A percentile compares a stretch with the other conserved stretches of the same genome.
Conservation (phyloP, 2,888 invertebrate genomes). For the Drosophila emarginata region DNA sequence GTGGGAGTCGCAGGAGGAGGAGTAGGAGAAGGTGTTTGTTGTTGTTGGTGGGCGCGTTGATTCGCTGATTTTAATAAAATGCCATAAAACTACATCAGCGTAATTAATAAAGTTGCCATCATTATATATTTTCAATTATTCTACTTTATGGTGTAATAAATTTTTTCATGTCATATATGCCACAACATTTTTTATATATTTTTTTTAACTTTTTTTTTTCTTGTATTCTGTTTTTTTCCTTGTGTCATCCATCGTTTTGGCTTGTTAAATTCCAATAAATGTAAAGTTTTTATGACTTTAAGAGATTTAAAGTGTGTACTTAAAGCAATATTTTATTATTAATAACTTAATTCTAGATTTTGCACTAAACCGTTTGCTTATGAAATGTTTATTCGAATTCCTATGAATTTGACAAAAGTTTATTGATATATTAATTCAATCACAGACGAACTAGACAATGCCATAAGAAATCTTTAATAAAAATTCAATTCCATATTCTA, state of each 20-base stretch:
- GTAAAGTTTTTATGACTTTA: neutral
- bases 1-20: constrained; percentile 36
- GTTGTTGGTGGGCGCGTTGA: neutral
- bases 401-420: neutral
- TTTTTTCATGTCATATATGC: constrained; percentile 1
- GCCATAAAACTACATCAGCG: constrained; percentile 63
- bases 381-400: neutral
- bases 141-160: constrained; percentile 25
- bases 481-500: too few species aligned
- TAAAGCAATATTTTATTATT: neutral
- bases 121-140: constrained; percentile 22
- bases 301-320: neutral
- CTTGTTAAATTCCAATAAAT: neutral
- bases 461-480: too few species aligned
- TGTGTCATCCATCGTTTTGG: neutral
- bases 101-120: constrained; percentile 67
- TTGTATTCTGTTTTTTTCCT: neutral
- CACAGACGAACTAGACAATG: too few species aligned
- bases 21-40: constrained; percentile 18
- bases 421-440: too few species aligned
- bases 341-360: neutral
- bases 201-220: neutral
- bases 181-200: neutral
- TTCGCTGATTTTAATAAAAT: constrained; percentile 63
- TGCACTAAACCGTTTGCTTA: neutral